A percentile compares a stretch with the other conserved stretches of the same genome.
phyloP scores from a whole-genome alignment of 2,797 vertebrate species.

The Chelonia mydas region DNA sequence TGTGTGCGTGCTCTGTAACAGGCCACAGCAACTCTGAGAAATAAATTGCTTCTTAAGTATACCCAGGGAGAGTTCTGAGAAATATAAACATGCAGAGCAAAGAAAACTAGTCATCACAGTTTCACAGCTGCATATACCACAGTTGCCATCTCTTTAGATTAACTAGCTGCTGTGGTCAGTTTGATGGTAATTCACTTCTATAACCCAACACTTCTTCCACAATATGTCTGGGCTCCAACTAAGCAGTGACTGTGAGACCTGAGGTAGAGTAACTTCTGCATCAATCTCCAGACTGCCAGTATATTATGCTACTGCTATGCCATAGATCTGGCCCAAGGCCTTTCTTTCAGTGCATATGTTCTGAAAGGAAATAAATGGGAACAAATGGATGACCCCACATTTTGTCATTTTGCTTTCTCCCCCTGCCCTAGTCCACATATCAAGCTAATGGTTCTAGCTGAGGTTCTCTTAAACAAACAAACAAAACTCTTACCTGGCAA shows the following conservation, averaged over 20 bases:
- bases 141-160: neutral
- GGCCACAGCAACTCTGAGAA: neutral
- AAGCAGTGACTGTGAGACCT: neutral
- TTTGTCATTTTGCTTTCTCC: constrained; percentile 27
- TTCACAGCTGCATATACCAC: neutral
- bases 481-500: neutral
- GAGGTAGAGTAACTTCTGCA: neutral
- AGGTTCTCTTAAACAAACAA: neutral
- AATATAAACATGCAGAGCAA: neutral
- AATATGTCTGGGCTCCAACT: neutral
- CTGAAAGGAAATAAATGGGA: constrained; percentile 42
- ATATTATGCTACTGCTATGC: neutral
- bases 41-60: neutral
- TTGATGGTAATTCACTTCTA: neutral
- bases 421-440: neutral
- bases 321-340: neutral
- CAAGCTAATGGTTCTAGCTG: neutral
- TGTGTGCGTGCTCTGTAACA: neutral
- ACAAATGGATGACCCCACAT: neutral
- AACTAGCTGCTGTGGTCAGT: rapidly evolving
- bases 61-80: neutral
- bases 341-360: neutral
- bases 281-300: constrained; percentile 6
- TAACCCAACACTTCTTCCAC: neutral
- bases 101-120: neutral